These are phyloP conservation scores for Haliclona indistincta DNA, from an alignment of 37 sponge, comb jelly and placozoan genomes.

Conservation along the genomic window DNA sequence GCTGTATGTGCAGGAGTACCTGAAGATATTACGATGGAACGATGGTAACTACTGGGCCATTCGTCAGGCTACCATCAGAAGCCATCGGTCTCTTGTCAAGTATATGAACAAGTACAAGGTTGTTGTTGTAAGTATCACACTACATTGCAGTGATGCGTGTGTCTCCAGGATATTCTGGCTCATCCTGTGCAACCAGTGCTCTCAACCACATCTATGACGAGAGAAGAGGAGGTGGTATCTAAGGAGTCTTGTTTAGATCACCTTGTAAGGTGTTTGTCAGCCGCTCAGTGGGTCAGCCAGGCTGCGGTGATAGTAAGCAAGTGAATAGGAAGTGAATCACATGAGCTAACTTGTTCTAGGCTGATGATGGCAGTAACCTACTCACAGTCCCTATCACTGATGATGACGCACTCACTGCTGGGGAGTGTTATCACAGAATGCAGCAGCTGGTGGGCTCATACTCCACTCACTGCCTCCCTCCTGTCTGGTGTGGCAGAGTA, in stretches of 20 bases:
- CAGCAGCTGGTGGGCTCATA: not conserved
- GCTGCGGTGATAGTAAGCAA: no score
- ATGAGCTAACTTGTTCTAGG: no score
- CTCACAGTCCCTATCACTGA: not conserved
- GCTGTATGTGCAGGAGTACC: slow-evolving; percentile 54
- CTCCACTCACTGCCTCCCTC: not conserved
- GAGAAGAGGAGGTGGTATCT: not conserved
- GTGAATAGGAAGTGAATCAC: no score
- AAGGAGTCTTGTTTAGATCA: not conserved
- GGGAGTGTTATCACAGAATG: not conserved
- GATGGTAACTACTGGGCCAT: slow-evolving; percentile 93
- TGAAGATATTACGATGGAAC: slow-evolving; percentile 81
- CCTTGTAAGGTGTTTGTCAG: no score
- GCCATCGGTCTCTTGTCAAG: slow-evolving; percentile 65
- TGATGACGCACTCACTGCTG: not conserved
- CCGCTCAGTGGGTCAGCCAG: no score
- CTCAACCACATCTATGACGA: slow-evolving; percentile 3
- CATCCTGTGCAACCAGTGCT: slow-evolving; percentile 23
- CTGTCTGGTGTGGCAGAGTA: not conserved
- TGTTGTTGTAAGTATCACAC: not conserved
- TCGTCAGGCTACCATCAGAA: slow-evolving; percentile 67
- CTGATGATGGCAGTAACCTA: no score
- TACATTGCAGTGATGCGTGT: not conserved
- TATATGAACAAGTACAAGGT: slow-evolving; percentile 78
- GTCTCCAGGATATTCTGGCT: slow-evolving; percentile 7